Evolutionary conservation across 1,140 invertebrate genomes (phyloP).

Genomic region (Lepidurus couesii): DNA sequence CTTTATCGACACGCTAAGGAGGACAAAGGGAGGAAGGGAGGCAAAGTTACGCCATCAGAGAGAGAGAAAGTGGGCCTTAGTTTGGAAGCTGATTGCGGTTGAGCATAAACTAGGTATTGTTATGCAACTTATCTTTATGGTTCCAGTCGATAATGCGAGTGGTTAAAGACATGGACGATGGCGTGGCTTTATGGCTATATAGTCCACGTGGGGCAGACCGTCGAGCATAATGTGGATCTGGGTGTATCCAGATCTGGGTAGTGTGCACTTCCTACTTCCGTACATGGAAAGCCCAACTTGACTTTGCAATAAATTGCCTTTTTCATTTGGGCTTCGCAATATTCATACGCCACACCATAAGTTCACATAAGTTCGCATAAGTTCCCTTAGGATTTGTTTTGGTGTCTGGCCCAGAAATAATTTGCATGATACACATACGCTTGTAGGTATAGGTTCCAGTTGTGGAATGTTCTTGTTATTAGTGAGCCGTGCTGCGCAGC

Average conservation of each 20-base stretch:
- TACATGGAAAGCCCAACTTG: neutral
- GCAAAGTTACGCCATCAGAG: neutral
- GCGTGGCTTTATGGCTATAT: neutral
- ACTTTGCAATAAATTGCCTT: neutral
- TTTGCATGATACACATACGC: neutral
- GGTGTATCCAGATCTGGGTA: neutral
- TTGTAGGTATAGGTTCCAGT: neutral
- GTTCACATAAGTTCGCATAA: too few species aligned
- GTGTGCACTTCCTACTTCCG: neutral
- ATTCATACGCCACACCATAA: too few species aligned
- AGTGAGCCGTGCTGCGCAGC: neutral
- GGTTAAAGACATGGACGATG: neutral
- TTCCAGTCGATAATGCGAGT: neutral
- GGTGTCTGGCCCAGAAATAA: neutral
- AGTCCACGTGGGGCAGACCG: neutral
- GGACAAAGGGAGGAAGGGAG: neutral
- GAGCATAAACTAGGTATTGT: constrained; percentile 14
- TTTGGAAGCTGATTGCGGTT: neutral
- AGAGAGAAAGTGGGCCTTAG: neutral
- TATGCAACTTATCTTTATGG: neutral
- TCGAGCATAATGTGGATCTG: neutral
- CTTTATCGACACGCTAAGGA: neutral
- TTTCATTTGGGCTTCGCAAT: too few species aligned
- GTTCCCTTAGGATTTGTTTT: neutral
- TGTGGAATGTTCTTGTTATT: neutral